Conservation (phyloP, 2,797 vertebrate species). For the Thripadectes ignobilis region DNA sequence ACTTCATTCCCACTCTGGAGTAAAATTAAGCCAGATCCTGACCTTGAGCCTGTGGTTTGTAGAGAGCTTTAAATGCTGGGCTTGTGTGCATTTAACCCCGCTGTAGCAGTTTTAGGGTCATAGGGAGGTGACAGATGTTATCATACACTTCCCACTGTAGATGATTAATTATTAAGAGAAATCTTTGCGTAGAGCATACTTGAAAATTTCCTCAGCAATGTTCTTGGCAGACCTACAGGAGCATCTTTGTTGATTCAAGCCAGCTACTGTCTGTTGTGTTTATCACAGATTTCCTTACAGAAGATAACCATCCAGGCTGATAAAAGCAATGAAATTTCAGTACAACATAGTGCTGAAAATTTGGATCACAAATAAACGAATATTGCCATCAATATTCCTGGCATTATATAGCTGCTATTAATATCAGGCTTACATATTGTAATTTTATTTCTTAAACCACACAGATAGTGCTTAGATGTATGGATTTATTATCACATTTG, state of each 20-base stretch:
- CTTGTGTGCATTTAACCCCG: constrained; percentile 39
- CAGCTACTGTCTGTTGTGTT: constrained; percentile 40
- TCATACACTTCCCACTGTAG: constrained; percentile 26
- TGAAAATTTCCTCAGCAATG: constrained; percentile 40
- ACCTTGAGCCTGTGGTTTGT: constrained; percentile 53
- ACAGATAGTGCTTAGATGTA: constrained; percentile 88
- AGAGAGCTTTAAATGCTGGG: constrained; percentile 27
- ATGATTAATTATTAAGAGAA: constrained; percentile 69
- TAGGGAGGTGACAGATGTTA: constrained; percentile 58
- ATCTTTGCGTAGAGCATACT: constrained; percentile 42
- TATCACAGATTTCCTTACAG: constrained; percentile 51
- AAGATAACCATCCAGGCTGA: constrained; percentile 48
- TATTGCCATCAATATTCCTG: constrained; percentile 66
- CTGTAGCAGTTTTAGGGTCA: constrained; percentile 37
- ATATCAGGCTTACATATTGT: constrained; percentile 66
- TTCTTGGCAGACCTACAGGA: constrained; percentile 35
- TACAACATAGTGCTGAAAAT: constrained; percentile 60
- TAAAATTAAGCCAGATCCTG: constrained; percentile 36
- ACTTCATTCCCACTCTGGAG: neutral
- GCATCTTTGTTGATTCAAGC: constrained; percentile 51
- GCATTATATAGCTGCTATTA: constrained; percentile 67
- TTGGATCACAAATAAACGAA: constrained; percentile 69
- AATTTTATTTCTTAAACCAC: constrained; percentile 86
- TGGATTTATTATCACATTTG: constrained; percentile 93
- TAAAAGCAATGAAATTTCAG: constrained; percentile 69